Conservation (phyloP, 2,888 invertebrate species). For the Polydrusus tereticollis region DNA sequence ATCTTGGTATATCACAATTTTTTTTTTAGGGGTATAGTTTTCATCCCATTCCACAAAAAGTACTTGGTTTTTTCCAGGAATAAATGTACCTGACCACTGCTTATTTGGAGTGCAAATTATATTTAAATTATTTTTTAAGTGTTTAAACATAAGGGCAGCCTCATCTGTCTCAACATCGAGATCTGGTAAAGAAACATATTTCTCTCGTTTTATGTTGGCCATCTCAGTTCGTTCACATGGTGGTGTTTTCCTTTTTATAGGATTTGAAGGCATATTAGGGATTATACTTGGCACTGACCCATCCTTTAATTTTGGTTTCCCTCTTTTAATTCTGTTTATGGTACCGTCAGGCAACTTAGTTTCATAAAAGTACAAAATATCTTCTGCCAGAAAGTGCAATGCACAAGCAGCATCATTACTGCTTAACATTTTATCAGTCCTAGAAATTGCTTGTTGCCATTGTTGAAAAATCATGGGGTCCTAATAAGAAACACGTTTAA, state of each 20-base stretch:
- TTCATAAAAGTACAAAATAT: background rate
- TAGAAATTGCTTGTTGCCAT: background rate
- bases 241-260: background rate
- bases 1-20: conserved; percentile 7
- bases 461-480: conserved; percentile 4
- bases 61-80: conserved; percentile 10
- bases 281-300: conserved; percentile 12
- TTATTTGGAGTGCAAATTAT: background rate
- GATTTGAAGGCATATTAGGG: conserved; percentile 1
- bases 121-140: conserved; percentile 4
- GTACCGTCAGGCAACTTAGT: conserved; percentile 14
- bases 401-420: background rate
- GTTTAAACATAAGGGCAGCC: background rate
- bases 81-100: conserved; percentile 21
- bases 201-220: background rate
- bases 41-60: conserved; percentile 11
- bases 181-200: background rate
- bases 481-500: background rate
- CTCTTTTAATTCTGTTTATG: conserved; percentile 12
- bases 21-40: too few species aligned
- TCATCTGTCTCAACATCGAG: background rate
- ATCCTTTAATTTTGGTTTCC: conserved; percentile 1
- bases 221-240: conserved; percentile 5
- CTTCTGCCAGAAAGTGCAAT: background rate
- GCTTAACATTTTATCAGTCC: background rate